phyloP scores from a whole-genome alignment of 2,797 vertebrate species.

The Acanthiza pusilla region DNA sequence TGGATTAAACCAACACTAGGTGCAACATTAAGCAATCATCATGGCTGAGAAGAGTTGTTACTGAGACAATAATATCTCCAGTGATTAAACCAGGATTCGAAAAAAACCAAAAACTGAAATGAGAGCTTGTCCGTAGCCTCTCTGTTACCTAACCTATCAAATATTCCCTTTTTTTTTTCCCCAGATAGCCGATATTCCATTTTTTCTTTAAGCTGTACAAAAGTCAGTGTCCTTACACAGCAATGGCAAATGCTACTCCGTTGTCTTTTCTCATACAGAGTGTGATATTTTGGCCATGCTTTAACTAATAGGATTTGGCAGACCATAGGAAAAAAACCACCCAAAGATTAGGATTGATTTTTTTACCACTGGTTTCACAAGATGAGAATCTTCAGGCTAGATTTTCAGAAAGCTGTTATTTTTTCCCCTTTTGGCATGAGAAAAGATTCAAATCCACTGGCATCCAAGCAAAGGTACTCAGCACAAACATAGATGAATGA shows the following conservation, averaged over 20 bases:
- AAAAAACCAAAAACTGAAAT: background rate
- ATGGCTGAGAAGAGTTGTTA: background rate
- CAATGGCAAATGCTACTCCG: background rate
- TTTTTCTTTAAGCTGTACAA: background rate
- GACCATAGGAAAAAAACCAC: background rate
- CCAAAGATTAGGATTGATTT: background rate
- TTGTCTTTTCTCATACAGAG: background rate
- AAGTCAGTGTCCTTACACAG: background rate
- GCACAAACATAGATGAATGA: background rate
- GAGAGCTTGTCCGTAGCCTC: background rate
- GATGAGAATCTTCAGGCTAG: background rate
- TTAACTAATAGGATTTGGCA: background rate
- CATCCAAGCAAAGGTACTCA: background rate
- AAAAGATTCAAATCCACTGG: background rate
- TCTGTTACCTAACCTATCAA: background rate
- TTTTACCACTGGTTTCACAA: background rate
- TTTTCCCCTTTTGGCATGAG: background rate
- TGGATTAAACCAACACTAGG: background rate
- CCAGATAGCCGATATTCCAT: background rate
- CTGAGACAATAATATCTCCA: background rate
- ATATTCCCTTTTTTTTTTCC: background rate
- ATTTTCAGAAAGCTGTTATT: background rate
- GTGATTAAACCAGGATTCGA: background rate
- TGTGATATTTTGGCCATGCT: background rate
- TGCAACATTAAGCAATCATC: background rate